A percentile compares a stretch with the other conserved stretches of the same genome.
Conservation (phyloP, 2,797 vertebrate genomes). For the Acanthis flammea region DNA sequence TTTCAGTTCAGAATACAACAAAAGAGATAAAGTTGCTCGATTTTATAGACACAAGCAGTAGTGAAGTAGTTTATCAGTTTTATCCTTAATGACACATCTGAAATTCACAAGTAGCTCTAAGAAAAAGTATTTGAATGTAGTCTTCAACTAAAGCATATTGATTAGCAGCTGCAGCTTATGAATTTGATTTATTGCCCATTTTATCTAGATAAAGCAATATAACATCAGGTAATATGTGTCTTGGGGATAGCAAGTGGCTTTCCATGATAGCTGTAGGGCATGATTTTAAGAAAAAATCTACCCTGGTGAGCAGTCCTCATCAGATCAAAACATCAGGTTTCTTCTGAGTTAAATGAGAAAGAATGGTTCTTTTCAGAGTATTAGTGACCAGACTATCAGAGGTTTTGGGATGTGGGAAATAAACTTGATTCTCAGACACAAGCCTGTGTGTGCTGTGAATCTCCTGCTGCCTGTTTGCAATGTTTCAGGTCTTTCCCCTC, state of each 20-base stretch:
- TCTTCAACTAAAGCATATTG: neutral
- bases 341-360: neutral
- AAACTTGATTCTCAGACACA: neutral
- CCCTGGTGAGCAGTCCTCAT: neutral
- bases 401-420: neutral
- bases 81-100: neutral
- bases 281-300: constrained; percentile 1
- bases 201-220: neutral
- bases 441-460: neutral
- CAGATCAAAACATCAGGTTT: neutral
- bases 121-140: neutral
- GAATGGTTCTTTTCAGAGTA: neutral
- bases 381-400: neutral
- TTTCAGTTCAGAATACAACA: neutral
- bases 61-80: neutral
- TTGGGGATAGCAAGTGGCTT: neutral
- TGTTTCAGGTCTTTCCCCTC: neutral
- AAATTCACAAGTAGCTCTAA: neutral
- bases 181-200: constrained; percentile 4
- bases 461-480: neutral
- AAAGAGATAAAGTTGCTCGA: neutral
- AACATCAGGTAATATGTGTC: neutral
- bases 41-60: neutral
- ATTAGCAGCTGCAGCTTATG: neutral
- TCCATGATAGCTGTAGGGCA: neutral